phyloP scores from a whole-genome alignment of 2,113 vertebrate species.

The Microcebus lehilahytsara region DNA sequence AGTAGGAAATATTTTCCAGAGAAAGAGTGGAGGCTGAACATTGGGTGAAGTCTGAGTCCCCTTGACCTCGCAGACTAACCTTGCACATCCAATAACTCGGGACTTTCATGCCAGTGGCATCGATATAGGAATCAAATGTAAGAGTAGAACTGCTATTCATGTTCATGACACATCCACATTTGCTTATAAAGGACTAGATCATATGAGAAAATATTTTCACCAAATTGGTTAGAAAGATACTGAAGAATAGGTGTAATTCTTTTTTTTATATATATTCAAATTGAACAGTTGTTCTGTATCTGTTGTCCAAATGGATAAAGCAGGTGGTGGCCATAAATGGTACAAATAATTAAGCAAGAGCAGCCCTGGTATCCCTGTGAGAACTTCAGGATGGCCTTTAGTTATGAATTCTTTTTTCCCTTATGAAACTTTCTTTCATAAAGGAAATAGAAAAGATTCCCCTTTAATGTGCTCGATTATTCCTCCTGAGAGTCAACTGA shows the following conservation, averaged over 20 bases:
- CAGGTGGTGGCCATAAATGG: background rate
- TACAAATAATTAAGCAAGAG: background rate
- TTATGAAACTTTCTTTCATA: background rate
- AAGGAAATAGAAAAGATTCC: background rate
- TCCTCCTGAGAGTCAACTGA: background rate
- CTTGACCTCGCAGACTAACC: background rate
- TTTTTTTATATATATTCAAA: background rate
- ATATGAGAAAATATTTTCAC: background rate
- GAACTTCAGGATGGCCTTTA: background rate
- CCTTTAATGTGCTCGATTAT: background rate
- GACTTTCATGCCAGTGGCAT: background rate
- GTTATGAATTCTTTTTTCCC: background rate
- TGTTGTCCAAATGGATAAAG: background rate
- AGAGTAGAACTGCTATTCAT: background rate
- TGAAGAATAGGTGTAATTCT: background rate
- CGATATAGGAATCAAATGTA: background rate
- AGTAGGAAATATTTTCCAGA: background rate
- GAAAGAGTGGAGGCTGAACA: background rate
- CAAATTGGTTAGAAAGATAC: background rate
- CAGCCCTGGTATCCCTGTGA: background rate
- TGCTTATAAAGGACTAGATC: background rate
- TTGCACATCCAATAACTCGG: background rate
- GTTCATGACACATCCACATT: rapidly evolving
- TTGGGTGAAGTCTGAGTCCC: background rate
- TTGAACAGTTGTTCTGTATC: background rate